Percentiles rank a stretch among this genome's conserved stretches.
Conservation (phyloP, 2,797 vertebrate genomes). For the Schizothorax lantsangensis region DNA sequence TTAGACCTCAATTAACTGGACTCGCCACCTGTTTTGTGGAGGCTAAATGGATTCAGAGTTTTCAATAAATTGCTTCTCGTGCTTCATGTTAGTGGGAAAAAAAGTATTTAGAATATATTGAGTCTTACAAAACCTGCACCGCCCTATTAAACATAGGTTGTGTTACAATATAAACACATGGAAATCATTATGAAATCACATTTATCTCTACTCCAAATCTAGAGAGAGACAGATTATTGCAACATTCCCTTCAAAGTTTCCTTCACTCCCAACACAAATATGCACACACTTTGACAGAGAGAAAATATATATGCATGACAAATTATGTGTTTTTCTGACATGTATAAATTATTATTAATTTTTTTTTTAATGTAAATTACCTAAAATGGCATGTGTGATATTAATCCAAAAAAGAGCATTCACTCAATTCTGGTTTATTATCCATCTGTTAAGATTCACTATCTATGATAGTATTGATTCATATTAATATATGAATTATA, state of each 20-base stretch:
- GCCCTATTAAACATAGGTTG: not conserved
- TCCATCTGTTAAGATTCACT: not conserved
- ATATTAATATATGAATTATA: not conserved
- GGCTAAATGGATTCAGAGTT: slow-evolving; percentile 75
- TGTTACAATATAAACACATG: slow-evolving; percentile 15
- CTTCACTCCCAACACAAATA: slow-evolving; percentile 17
- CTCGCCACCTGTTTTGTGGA: slow-evolving; percentile 69
- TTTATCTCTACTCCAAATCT: slow-evolving; percentile 22
- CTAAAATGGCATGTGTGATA: too few relatives aligned
- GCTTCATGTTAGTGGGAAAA: slow-evolving; percentile 53
- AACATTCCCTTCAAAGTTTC: not conserved
- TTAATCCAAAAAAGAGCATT: not conserved
- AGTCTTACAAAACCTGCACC: not conserved
- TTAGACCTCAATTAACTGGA: slow-evolving; percentile 75
- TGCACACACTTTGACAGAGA: not conserved
- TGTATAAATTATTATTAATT: not conserved
- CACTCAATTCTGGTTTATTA: not conserved
- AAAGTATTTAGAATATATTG: slow-evolving; percentile 56
- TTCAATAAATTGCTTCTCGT: slow-evolving; percentile 72
- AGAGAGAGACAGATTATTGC: slow-evolving; percentile 4
- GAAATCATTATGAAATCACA: slow-evolving; percentile 25
- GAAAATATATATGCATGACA: not conserved
- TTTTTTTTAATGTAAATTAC: not conserved
- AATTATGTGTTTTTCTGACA: not conserved
- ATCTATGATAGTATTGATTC: not conserved